phyloP scores from a whole-genome alignment of 1,140 invertebrate genomes.

The Macrobrachium nipponense region DNA sequence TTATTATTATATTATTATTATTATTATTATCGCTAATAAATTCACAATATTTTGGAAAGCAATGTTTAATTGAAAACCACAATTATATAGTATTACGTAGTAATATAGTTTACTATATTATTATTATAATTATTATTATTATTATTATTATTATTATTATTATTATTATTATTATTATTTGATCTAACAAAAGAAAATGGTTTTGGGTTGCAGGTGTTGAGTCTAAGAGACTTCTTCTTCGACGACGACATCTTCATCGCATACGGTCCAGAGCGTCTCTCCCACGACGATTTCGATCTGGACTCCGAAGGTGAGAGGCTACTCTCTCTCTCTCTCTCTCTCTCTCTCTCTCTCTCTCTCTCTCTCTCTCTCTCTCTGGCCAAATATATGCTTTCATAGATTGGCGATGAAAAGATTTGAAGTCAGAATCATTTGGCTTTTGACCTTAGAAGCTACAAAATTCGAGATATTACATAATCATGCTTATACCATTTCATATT shows the following conservation, averaged over 20 bases:
- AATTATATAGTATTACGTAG: too few relatives aligned
- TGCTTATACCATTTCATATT: too few relatives aligned
- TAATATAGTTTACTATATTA: too few relatives aligned
- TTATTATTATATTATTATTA: too few relatives aligned
- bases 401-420: too few relatives aligned
- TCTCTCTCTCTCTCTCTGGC: not conserved
- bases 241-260: conserved; percentile 89
- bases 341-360: not conserved
- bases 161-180: not conserved
- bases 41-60: too few relatives aligned
- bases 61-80: too few relatives aligned
- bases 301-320: conserved; percentile 76
- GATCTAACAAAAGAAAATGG: not conserved
- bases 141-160: not conserved
- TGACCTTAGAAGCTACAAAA: too few relatives aligned
- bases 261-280: conserved; percentile 87
- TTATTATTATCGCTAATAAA: too few relatives aligned
- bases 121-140: too few relatives aligned
- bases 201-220: conserved; percentile 71
- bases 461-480: too few relatives aligned
- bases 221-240: conserved; percentile 88
- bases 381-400: not conserved
- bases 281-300: conserved; percentile 90
- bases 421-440: too few relatives aligned
- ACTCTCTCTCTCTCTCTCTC: conserved; percentile 16